Evolutionary conservation across 2,888 invertebrate genomes (phyloP), one percentile per base, ranked within the genome.

Genomic region (Helleia helle): DNA sequence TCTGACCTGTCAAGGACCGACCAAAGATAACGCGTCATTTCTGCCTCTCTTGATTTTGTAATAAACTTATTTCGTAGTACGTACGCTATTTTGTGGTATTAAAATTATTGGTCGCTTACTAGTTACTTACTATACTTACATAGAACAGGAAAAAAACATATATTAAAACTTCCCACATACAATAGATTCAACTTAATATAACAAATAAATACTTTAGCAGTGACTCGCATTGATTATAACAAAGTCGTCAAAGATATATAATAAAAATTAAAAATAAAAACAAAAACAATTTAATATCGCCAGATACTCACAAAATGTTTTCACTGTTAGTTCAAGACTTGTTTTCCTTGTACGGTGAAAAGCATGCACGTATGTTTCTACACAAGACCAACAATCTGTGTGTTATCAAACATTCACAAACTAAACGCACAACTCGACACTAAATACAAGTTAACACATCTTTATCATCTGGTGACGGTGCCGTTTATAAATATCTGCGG

Each of bases 401-500:
- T 22, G 13, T 14, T 34, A 34, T 34, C 22, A 34, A 31, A 31
- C 9, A 11, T 18, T 18, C 17, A 34, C 34, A 4, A 34, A 34
- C 11, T 18, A 6, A 3, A 34, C 18, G 22, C 9, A 9, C 3
- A 25, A 26, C 11, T 6, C 17, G 17, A 11, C 18, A 18, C 18
- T 11, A 18, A n/a, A 67, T 62, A 63, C 56, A 49, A 55, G 56
- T 73, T 65, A 9, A 38, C 22, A 11, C 9, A 41, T n/a, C n/a
- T n/a, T n/a, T 71, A 72, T 72, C 65, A 71, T 62, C 61, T 52
- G 61, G 65, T 77, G 77, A 76, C 74, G 77, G 65, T 65, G 54
- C 58, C 60, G 71, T 73, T 71, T 80, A 79, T 76, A 71, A 74
- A 79, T 79, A 80, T 54, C 67, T 65, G 54, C 59, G 56, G 58